Percentiles rank a stretch among this genome's conserved stretches.
Evolutionary conservation across 2,888 invertebrate species (phyloP).

Genomic region (Temnothorax ravouxi): DNA sequence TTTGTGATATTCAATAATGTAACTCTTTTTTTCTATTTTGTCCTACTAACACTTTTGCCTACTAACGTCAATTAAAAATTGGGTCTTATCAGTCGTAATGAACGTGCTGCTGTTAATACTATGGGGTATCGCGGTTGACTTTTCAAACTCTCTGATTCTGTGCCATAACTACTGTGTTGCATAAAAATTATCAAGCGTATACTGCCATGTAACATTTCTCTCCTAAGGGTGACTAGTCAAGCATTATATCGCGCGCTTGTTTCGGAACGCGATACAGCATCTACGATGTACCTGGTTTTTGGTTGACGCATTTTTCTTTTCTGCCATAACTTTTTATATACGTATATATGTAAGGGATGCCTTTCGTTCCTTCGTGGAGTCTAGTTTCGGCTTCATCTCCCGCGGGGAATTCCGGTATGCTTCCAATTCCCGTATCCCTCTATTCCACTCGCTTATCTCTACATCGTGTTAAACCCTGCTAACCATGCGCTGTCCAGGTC

Average conservation of each 20-base stretch:
- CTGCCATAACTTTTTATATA: conserved; percentile 17
- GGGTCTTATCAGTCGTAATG: conserved; percentile 69
- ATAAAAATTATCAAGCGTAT: conserved; percentile 22
- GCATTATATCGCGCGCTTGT: neutral
- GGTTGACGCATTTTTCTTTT: neutral
- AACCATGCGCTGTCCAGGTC: conserved; percentile 88
- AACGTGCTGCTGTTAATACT: conserved; percentile 71
- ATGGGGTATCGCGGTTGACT: conserved; percentile 78
- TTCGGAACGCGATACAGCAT: conserved; percentile 7
- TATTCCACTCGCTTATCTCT: conserved; percentile 55
- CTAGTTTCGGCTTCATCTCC: neutral
- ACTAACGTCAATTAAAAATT: conserved; percentile 62
- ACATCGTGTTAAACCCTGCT: conserved; percentile 82
- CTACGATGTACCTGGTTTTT: conserved; percentile 24
- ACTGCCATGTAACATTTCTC: neutral
- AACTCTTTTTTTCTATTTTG: conserved; percentile 75
- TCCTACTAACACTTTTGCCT: conserved; percentile 75
- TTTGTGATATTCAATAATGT: conserved; percentile 74
- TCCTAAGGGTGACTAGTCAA: conserved; percentile 29
- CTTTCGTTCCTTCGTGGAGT: neutral
- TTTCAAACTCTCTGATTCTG: conserved; percentile 78
- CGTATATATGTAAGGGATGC: neutral
- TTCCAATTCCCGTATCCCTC: conserved; percentile 13
- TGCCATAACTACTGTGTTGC: conserved; percentile 72
- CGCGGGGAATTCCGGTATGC: neutral